phyloP scores from a whole-genome alignment of 2,113 vertebrate genomes.

The Menura novaehollandiae region DNA sequence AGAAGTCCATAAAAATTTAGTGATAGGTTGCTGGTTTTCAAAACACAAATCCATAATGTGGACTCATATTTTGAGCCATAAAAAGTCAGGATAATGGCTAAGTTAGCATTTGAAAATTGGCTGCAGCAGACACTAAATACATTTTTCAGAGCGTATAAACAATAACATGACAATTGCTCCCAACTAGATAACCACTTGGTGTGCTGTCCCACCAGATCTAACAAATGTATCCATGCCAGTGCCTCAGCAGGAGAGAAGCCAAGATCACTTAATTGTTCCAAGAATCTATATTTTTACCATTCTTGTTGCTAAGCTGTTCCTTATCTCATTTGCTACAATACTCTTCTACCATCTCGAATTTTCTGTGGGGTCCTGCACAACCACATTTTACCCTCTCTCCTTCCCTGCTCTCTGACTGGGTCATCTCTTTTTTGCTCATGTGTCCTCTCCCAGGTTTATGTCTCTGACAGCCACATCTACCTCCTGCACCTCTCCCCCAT shows the following conservation, averaged over 20 bases:
- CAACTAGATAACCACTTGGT: neutral
- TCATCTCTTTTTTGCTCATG: neutral
- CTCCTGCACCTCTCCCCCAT: neutral
- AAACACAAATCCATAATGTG: constrained; percentile 7
- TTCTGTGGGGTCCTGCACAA: neutral
- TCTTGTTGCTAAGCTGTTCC: neutral
- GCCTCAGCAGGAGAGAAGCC: neutral
- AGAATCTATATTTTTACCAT: neutral
- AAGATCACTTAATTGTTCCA: neutral
- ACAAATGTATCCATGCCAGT: neutral
- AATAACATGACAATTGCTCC: constrained; percentile 10
- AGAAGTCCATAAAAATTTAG: neutral
- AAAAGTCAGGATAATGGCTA: constrained; percentile 33
- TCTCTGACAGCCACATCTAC: neutral
- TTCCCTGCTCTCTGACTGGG: neutral
- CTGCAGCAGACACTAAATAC: neutral
- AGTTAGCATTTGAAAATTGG: constrained; percentile 36
- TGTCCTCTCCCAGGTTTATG: neutral
- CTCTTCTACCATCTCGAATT: neutral
- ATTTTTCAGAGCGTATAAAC: constrained; percentile 31
- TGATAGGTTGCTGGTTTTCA: neutral
- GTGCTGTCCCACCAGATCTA: constrained; percentile 15
- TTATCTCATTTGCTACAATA: neutral
- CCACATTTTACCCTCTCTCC: neutral
- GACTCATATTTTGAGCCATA: neutral